Evolutionary conservation across 2,888 invertebrate genomes (phyloP), one percentile per base, ranked within the genome.

Genomic region (Acleris holmiana): DNA sequence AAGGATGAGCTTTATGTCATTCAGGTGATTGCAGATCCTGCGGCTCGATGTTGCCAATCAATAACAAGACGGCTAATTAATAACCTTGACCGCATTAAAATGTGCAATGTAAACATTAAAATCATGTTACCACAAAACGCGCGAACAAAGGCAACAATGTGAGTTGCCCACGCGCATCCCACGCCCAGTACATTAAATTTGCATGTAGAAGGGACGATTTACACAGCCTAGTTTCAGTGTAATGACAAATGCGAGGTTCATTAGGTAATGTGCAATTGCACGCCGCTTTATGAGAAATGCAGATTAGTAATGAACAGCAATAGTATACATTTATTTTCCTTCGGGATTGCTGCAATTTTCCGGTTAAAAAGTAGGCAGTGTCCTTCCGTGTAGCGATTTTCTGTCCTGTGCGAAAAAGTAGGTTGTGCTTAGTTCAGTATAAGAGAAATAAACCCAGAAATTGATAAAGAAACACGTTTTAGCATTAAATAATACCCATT

Each of bases 131-230:
- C 48, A n/a, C 35, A 23, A 25, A 51, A 60, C 60, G 46, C 19
- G 46, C 29, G 60, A 53, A 60, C 29, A 41, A 21, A 55, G 54
- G 40, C 19, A 53, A 57, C 61, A 66, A 66, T 61, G 57, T 46
- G 41, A 46, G 29, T 48, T 53, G 57, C 61, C 57, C 41, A 53
- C 47, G 51, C 25, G 53, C 66, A 66, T 66, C 57, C 56, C 61
- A 61, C 66, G 61, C 47, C 56, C 18, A 54, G 53, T 54, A 47
- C 53, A 64, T 58, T 58, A 48, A 54, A 64, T 53, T 63, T 63
- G 63, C 63, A 63, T 58, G 53, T 58, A 25, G 58, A 53, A 64
- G 63, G 56, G 58, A 51, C 50, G 25, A 50, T 58, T 35, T 51
- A 53, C 58, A 47, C 53, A 58, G 53, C 58, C 58, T 64, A 47